These are phyloP conservation scores for Eucidaris tribuloides DNA, from an alignment of 35 echinoderm and acorn worm species.

Conservation along the genomic window DNA sequence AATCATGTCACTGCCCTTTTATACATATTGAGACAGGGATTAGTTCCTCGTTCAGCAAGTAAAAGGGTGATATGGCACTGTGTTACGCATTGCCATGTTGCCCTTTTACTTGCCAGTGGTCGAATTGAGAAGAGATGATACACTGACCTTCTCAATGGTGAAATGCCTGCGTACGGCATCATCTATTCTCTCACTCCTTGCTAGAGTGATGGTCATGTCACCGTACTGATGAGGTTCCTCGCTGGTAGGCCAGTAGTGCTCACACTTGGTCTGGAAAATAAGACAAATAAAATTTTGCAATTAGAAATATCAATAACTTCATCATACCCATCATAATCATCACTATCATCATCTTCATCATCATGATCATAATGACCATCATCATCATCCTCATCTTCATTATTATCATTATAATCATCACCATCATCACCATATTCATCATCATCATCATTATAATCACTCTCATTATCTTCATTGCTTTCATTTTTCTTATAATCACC, in stretches of 20 bases:
- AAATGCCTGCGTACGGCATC: too few species aligned
- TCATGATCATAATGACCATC: not conserved
- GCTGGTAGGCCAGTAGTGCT: constrained; percentile 1
- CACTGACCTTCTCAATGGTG: too few species aligned
- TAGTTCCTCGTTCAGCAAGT: too few species aligned
- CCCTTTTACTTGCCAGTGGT: too few species aligned
- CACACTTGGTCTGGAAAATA: constrained; percentile 5
- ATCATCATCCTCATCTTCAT: not conserved
- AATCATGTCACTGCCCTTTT: too few species aligned
- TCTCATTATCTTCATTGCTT: not conserved
- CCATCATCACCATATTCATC: not conserved
- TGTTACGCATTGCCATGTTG: too few species aligned
- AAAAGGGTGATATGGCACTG: too few species aligned
- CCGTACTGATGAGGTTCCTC: not conserved
- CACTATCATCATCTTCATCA: not conserved
- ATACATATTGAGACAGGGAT: too few species aligned
- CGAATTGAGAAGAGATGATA: too few species aligned
- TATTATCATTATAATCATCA: not conserved
- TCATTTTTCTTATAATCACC: not conserved
- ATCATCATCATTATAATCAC: not conserved
- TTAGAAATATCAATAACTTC: not conserved
- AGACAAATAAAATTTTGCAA: not conserved
- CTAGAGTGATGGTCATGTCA: not conserved
- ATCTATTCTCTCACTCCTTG: too few species aligned
- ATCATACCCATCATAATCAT: not conserved